Base-by-base conservation (phyloP, 2,797 vertebrate genomes). In the Luscinia luscinia region DNA sequence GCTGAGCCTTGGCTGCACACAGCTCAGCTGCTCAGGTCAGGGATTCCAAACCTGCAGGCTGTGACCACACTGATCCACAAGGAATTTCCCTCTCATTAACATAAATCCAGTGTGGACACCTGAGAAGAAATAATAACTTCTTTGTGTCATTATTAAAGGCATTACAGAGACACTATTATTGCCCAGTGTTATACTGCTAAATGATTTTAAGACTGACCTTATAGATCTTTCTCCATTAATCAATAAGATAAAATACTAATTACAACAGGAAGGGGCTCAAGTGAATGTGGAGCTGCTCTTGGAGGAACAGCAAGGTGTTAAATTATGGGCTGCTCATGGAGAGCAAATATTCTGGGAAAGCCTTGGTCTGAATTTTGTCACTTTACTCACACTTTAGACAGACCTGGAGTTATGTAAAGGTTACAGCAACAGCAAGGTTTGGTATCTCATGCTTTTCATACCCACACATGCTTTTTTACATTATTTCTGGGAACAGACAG, bases 191-290 rank as follows among this genome's bases (percentile, higher is more conserved):
- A 94, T 66, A 84, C 64, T 74, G 87, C 83, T 81, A 73, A 95
- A 91, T 67, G 58, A 66, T 67, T 95, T 85, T 66, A 84, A 80
- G 89, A 72, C 51, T 21, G 15, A 59, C 77, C 69, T 78, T 86
- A 51, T 9, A 85, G 74, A 96, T 86, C 70, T 67, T 69, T 32
- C 81, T 70, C 81, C 46, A 72, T 94, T 86, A 83, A 89, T 94
- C 94, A 96, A 38, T 61, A 75, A 95, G 93, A 93, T 66, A 92
- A 93, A 95, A 89, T 23, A 41, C 73, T 93, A 95, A 96, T 96
- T 95, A 83, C 52, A 92, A 41, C 32, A 34, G 83, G 79, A 72
- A 69, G 72, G 52, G 28, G 30, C 43, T 84, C 0, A 2, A 84
- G 61, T 3, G 68, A 90, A 72, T 40, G 27, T 17, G 28, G 81